Conservation (phyloP, 2,888 invertebrate genomes). For the Phyllotreta cruciferae region DNA sequence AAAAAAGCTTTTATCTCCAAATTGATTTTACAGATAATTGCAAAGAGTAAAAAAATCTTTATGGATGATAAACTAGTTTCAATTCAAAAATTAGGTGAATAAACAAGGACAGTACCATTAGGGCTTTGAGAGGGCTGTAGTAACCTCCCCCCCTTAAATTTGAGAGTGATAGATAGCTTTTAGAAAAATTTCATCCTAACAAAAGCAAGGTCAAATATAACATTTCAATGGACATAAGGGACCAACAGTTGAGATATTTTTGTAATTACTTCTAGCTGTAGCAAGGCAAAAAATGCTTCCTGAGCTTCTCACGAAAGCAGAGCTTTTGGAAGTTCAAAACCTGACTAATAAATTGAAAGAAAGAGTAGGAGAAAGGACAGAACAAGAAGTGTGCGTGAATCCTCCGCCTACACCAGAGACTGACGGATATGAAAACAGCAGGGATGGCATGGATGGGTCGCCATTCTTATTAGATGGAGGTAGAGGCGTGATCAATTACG, state of each 20-base stretch:
- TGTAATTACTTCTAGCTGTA: conserved; percentile 39
- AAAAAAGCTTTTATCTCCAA: too few relatives aligned
- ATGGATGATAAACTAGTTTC: too few relatives aligned
- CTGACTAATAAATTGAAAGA: conserved; percentile 55
- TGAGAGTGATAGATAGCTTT: too few relatives aligned
- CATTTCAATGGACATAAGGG: too few relatives aligned
- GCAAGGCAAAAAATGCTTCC: conserved; percentile 64
- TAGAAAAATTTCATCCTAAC: too few relatives aligned
- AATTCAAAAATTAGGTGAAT: too few relatives aligned
- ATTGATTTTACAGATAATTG: too few relatives aligned
- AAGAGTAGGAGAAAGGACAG: conserved; percentile 58
- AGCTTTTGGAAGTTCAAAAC: conserved; percentile 55
- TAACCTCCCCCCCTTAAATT: too few relatives aligned
- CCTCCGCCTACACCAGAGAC: conserved; percentile 85
- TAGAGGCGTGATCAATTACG: conserved; percentile 61
- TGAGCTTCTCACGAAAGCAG: conserved; percentile 69
- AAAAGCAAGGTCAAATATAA: too few relatives aligned
- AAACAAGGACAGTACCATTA: too few relatives aligned
- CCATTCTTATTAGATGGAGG: conserved; percentile 34
- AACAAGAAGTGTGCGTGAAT: conserved; percentile 68
- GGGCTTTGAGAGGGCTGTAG: too few relatives aligned
- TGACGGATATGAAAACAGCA: conserved; percentile 70
- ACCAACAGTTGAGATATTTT: conserved; percentile 12
- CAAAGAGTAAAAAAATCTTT: too few relatives aligned
- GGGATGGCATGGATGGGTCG: conserved; percentile 61